Evolutionary conservation across 2,113 vertebrate species (phyloP), one percentile per base, ranked within the genome.

Genomic region (Oenanthe oenanthe): DNA sequence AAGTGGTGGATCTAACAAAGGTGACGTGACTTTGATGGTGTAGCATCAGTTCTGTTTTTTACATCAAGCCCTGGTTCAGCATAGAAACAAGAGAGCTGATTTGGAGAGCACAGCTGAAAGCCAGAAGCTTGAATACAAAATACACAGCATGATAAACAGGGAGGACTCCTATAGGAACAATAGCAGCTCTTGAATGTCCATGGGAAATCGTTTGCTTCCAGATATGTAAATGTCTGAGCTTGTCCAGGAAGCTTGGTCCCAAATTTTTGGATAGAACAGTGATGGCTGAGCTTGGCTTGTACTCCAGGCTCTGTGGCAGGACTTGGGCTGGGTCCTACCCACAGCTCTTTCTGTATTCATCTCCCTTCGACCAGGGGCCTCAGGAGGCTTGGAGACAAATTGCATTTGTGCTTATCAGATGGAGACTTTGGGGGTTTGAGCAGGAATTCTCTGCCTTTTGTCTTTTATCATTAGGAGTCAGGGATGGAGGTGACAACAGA

Each of bases 391-490:
- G 3, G 80, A 89, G 89, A 93, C 92, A 90, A 93, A 92, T 84
- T 88, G 54, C 78, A 86, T 85, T 88, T 84, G 82, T 71, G 79
- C 58, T 0, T 88, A 95, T 96, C 93, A 92, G 93, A 93, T 94
- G 93, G 91, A 88, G 94, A 88, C 89, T 95, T 93, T 50, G 75
- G 88, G 86, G 75, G 72, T 29, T 73, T 76, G 94, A 82, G 82
- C 76, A 87, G 87, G 76, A 95, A 71, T 76, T 88, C 78, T 83
- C 80, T 83, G 93, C 82, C 89, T 96, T 94, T 96, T 94, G 94
- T 95, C 96, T 97, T 93, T 96, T 95, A 79, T 94, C 81, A 58
- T 90, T 47, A 70, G 75, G 93, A 96, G 85, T 80, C 95, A 70
- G 81, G 75, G 86, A 90, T 85, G 79, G 78, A 92, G 85, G 81